These are phyloP conservation scores for Agapostemon virescens DNA, from an alignment of 2,888 invertebrate species.

Conservation along the genomic window DNA sequence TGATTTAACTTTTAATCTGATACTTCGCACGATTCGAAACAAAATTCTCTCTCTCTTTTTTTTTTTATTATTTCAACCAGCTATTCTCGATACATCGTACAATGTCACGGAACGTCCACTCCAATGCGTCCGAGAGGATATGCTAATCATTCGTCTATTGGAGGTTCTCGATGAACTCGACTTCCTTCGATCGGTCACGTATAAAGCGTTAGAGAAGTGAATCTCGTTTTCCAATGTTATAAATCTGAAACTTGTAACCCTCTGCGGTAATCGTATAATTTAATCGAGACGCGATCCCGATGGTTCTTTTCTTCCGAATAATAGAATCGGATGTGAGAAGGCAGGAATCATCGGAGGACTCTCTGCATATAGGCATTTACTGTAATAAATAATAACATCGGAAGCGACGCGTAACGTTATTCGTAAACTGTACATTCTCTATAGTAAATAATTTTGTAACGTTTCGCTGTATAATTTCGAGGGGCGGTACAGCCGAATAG, in stretches of 20 bases:
- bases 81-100: conserved; percentile 33
- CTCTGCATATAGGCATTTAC: background rate
- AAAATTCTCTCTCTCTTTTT: background rate
- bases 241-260: background rate
- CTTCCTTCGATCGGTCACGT: background rate
- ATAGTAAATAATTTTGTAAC: conserved; percentile 4
- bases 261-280: background rate
- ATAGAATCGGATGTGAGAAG: background rate
- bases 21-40: background rate
- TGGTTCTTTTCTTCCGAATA: background rate
- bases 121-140: conserved; percentile 25
- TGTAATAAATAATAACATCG: conserved; percentile 6
- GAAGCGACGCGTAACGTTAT: background rate
- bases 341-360: background rate
- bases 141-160: conserved; percentile 8
- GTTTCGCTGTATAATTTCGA: background rate
- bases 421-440: background rate
- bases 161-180: conserved; percentile 17
- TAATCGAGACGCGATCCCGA: background rate
- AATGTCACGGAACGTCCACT: conserved; percentile 51
- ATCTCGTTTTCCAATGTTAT: conserved; percentile 24
- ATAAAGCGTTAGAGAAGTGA: background rate
- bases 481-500: background rate
- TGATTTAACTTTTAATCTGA: background rate
- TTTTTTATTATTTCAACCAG: conserved; percentile 3